These are phyloP conservation scores for Cyphomyrus discorhynchus DNA, from an alignment of 2,113 vertebrate species.

Conservation along the genomic window DNA sequence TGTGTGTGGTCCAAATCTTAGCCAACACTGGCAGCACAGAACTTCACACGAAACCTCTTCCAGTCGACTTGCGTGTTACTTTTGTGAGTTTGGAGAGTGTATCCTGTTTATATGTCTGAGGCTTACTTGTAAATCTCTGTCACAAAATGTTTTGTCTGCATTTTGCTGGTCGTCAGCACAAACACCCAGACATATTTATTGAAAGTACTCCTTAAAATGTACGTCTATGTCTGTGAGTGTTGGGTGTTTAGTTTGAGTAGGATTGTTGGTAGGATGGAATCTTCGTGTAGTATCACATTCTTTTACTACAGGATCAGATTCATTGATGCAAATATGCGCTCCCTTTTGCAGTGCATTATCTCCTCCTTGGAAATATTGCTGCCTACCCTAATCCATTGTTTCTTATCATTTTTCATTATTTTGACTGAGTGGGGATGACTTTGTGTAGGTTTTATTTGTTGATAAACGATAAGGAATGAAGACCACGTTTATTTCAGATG, in stretches of 20 bases:
- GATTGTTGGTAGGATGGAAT: neutral
- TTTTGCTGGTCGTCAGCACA: neutral
- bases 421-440: neutral
- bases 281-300: neutral
- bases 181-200: conserved; percentile 9
- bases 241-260: neutral
- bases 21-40: neutral
- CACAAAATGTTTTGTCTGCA: conserved; percentile 16
- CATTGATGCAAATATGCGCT: neutral
- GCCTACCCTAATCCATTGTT: neutral
- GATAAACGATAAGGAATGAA: neutral
- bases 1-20: neutral
- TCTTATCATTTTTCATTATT: neutral
- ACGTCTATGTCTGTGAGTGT: neutral
- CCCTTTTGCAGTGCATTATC: neutral
- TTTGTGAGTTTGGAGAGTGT: conserved; percentile 8
- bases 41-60: conserved; percentile 16
- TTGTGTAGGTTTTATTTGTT: neutral
- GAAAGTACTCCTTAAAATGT: neutral
- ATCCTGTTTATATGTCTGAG: conserved; percentile 32
- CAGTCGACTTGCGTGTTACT: conserved; percentile 26
- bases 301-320: neutral
- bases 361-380: neutral
- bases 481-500: neutral
- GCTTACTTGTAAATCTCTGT: neutral